Conservation (phyloP, 2,888 invertebrate genomes). For the Drosophila meridiana region DNA sequence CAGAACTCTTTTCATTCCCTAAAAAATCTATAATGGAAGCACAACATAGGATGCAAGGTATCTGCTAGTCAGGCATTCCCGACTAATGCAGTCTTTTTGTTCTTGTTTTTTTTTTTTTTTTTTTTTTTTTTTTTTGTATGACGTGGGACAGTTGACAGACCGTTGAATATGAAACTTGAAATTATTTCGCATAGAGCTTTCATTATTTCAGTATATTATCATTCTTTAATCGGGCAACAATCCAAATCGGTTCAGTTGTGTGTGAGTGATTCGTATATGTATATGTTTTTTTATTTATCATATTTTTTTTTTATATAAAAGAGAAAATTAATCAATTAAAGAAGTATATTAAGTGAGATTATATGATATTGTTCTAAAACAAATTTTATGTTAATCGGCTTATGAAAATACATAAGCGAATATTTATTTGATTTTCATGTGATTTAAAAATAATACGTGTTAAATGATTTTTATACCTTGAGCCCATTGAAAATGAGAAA, state of each 20-base stretch:
- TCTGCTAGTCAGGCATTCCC: not conserved
- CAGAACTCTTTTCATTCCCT: not conserved
- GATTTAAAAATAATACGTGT: not conserved
- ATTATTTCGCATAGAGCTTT: conserved; percentile 30
- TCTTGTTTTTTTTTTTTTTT: conserved; percentile 3
- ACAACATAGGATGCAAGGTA: not conserved
- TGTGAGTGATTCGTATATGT: not conserved
- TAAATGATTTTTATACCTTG: too few relatives aligned
- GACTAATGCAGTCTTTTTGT: not conserved
- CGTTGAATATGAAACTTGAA: conserved; percentile 46
- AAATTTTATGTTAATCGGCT: not conserved
- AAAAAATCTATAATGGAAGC: not conserved
- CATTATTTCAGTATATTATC: conserved; percentile 40
- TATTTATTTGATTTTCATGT: conserved; percentile 8
- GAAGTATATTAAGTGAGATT: not conserved
- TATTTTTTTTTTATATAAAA: too few relatives aligned
- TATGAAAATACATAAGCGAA: conserved; percentile 9
- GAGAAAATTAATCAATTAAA: not conserved
- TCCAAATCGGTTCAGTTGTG: conserved; percentile 5
- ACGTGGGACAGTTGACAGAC: conserved; percentile 13
- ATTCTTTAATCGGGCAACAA: conserved; percentile 41
- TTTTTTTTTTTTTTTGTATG: conserved; percentile 1
- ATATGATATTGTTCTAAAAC: not conserved
- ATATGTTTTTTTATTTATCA: not conserved
- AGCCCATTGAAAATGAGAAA: too few relatives aligned